phyloP scores from a whole-genome alignment of 2,113 vertebrate species.

The Alligator mississippiensis region DNA sequence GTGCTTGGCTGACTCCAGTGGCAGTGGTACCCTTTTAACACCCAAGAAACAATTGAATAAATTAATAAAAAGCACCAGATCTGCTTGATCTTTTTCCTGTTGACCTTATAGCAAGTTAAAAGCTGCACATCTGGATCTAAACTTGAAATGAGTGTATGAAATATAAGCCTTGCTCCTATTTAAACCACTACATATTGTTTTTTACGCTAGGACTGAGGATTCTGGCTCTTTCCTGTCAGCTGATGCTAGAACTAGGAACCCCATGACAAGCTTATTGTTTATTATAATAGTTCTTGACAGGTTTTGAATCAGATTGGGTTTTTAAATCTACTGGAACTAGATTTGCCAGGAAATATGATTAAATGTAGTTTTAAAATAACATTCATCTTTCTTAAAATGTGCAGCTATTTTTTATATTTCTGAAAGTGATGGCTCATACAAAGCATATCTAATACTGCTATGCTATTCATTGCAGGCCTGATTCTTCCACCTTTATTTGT shows the following conservation, averaged over 20 bases:
- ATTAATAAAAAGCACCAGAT: background rate
- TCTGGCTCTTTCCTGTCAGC: background rate
- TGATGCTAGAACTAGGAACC: background rate
- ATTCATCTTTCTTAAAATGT: background rate
- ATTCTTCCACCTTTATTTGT: background rate
- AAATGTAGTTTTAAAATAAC: conserved; percentile 1
- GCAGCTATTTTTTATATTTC: too few relatives aligned
- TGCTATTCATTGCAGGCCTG: background rate
- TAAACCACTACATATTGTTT: background rate
- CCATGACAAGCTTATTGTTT: background rate
- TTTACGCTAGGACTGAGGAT: background rate
- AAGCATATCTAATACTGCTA: background rate
- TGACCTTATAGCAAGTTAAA: background rate
- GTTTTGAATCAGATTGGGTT: conserved; percentile 7
- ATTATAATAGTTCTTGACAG: background rate
- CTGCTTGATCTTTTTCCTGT: background rate
- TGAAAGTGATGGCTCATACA: too few relatives aligned
- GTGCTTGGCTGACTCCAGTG: background rate
- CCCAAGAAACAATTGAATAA: background rate
- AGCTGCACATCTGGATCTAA: background rate
- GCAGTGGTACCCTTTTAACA: background rate
- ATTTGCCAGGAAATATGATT: conserved; percentile 14
- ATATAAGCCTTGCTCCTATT: background rate
- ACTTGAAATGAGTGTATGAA: background rate
- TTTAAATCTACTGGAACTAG: background rate